phyloP scores from a whole-genome alignment of 1,140 invertebrate species.

The Lordiphosa mommai region DNA sequence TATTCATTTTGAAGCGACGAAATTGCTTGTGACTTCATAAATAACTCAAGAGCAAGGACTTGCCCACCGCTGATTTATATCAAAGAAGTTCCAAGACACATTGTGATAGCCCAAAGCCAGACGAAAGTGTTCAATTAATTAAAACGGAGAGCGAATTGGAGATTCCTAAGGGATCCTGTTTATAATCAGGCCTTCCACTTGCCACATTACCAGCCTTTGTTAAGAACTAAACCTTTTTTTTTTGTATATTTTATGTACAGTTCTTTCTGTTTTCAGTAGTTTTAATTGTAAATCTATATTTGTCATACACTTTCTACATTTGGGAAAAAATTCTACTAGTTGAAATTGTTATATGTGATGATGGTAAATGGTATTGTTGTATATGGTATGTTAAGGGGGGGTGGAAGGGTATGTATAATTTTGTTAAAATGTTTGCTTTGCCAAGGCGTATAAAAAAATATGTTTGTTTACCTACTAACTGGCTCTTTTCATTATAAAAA shows the following conservation, averaged over 20 bases:
- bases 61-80: no score
- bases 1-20: no score
- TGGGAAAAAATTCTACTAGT: conserved; percentile 71
- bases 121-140: no score
- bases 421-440: conserved; percentile 69
- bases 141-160: no score
- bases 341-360: conserved; percentile 49
- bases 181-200: no score
- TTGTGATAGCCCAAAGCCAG: no score
- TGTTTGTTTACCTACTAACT: conserved; percentile 67
- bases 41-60: no score
- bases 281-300: no score
- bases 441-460: conserved; percentile 74
- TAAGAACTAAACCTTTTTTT: not conserved
- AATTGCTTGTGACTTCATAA: no score
- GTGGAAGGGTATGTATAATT: conserved; percentile 46
- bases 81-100: no score
- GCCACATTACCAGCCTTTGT: not conserved
- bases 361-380: conserved; percentile 25
- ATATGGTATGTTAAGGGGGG: conserved; percentile 15
- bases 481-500: conserved; percentile 63
- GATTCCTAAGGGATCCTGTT: no score
- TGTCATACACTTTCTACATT: conserved; percentile 4
- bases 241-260: not conserved
- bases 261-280: no score